Evolutionary conservation across 2,797 vertebrate species (phyloP), one percentile per base, ranked within the genome.

Genomic region (Halcyon badia): DNA sequence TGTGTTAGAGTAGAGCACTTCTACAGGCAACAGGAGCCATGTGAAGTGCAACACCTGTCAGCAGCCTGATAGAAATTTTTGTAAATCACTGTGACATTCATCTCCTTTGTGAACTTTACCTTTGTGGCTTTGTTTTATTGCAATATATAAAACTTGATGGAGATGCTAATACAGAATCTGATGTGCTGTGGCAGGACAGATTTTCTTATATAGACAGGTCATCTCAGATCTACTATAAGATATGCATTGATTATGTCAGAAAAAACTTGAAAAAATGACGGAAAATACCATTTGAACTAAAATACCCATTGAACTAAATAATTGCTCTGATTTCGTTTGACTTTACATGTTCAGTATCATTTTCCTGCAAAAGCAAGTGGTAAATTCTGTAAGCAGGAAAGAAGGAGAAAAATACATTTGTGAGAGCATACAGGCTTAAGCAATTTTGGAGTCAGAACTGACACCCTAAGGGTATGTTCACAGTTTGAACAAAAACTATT

Each of bases 401-500:
- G 25, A 41, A 41, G 41, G 25, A 22, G 33, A 71, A 14, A 73
- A 69, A 14, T 62, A 35, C 10, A 16, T 51, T 52, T 83, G 18
- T 46, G 22, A 73, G 11, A 78, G 48, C 12, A 21, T 22, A 69
- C 3, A 58, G 39, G 10, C 14, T 70, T 60, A 37, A 54, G 31
- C 39, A 85, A 71, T 81, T 76, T 80, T 58, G 52, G 31, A 58
- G 17, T 14, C 68, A 78, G 51, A 68, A 42, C 37, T 49, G 19
- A 37, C 9, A 18, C 11, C 42, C 68, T 66, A 80, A 52, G 68
- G 44, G 58, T 61, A 56, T 64, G 18, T 90, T 80, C 73, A 87
- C 82, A 83, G 49, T 41, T 37, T 80, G 39, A 26, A 90, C 94
- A 83, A 92, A 72, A 76, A 78, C 75, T 69, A 86, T 78, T 96